Conservation (phyloP, 2,797 vertebrate species). For the Salmo trutta region DNA sequence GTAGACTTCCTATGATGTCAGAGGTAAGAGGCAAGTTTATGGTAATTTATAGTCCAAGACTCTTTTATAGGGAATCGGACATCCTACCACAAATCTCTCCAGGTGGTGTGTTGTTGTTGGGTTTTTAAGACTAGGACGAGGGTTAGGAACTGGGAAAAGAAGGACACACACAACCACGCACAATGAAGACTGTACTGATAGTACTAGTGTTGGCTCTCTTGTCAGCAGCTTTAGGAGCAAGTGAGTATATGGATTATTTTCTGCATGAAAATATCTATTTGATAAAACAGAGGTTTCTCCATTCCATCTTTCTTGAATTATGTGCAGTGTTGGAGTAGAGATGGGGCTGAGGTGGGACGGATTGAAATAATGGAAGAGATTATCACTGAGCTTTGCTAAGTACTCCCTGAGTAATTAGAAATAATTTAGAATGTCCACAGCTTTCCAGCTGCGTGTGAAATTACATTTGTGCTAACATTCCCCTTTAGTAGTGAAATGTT, state of each 20-base stretch:
- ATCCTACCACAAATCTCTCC: slow-evolving; percentile 46
- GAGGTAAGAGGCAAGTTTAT: slow-evolving; percentile 71
- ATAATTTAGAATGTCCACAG: background rate
- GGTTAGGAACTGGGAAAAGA: slow-evolving; percentile 56
- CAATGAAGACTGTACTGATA: slow-evolving; percentile 69
- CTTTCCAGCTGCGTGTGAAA: too few relatives aligned
- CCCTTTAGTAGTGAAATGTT: background rate
- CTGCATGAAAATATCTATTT: background rate
- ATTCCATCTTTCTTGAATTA: background rate
- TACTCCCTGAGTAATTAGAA: background rate
- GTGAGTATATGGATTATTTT: slow-evolving; percentile 65
- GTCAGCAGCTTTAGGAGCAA: slow-evolving; percentile 44
- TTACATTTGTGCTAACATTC: background rate
- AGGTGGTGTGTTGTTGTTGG: slow-evolving; percentile 52
- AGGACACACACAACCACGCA: slow-evolving; percentile 31
- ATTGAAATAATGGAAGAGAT: background rate
- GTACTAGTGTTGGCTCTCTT: slow-evolving; percentile 58
- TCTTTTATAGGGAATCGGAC: slow-evolving; percentile 67
- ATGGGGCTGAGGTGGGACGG: background rate
- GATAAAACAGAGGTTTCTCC: background rate
- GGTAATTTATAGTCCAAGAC: slow-evolving; percentile 70
- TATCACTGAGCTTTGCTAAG: background rate
- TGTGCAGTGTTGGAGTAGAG: background rate
- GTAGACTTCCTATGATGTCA: slow-evolving; percentile 61
- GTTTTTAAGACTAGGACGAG: slow-evolving; percentile 44